Evolutionary conservation across 2,888 invertebrate genomes (phyloP).

Genomic region (Smittia aterrima): DNA sequence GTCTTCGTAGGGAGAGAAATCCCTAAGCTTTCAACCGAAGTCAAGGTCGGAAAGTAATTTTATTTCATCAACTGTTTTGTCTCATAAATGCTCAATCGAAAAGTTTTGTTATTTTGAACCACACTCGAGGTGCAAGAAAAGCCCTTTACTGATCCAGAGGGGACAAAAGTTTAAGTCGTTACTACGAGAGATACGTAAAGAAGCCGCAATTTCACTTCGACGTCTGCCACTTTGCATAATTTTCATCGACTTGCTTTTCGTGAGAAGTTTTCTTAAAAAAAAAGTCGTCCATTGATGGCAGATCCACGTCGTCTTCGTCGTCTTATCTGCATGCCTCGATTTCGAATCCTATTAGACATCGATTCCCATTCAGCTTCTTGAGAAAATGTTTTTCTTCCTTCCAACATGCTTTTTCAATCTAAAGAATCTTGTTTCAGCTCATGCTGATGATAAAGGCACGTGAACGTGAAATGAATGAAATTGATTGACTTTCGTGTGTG

Average conservation of each 20-base stretch:
- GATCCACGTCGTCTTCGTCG: not conserved
- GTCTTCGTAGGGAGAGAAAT: not conserved
- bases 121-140: too few species aligned
- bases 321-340: not conserved
- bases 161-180: too few species aligned
- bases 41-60: slow-evolving; percentile 8
- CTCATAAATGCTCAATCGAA: not conserved
- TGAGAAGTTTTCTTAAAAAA: not conserved
- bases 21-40: not conserved
- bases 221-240: not conserved
- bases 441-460: slow-evolving; percentile 30
- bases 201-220: too few species aligned
- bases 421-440: not conserved
- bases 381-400: not conserved
- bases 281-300: slow-evolving; percentile 7
- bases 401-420: not conserved
- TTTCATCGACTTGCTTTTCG: not conserved
- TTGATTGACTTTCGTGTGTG: slow-evolving; percentile 38
- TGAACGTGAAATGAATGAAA: slow-evolving; percentile 37
- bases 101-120: not conserved
- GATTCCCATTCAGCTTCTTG: not conserved
- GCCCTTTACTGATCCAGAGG: not conserved
- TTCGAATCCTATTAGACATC: not conserved
- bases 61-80: not conserved
- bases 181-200: too few species aligned